Conservation (phyloP, 2,888 invertebrate species). For the Hymenopus coronatus region DNA sequence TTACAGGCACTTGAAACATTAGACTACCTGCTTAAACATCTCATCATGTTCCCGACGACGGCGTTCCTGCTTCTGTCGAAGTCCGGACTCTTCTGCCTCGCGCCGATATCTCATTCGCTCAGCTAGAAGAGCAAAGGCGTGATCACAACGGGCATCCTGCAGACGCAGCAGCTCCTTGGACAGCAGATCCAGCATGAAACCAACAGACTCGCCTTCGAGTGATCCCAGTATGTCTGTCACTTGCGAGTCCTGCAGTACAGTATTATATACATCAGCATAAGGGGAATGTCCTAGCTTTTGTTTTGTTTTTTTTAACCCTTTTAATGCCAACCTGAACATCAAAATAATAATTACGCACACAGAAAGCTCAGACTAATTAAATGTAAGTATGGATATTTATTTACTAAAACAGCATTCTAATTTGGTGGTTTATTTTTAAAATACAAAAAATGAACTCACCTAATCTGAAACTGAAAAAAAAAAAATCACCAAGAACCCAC, state of each 20-base stretch:
- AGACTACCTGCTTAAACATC: slow-evolving; percentile 65
- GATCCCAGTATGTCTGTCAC: slow-evolving; percentile 44
- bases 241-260: background rate
- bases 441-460: too few species aligned
- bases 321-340: too few species aligned
- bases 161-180: slow-evolving; percentile 75
- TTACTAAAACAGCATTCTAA: too few species aligned
- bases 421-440: too few species aligned
- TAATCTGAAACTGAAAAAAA: too few species aligned
- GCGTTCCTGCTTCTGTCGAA: slow-evolving; percentile 71
- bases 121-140: slow-evolving; percentile 74
- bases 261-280: background rate
- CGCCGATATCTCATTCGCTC: slow-evolving; percentile 71
- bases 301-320: too few species aligned
- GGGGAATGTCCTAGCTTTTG: too few species aligned
- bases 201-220: slow-evolving; percentile 69
- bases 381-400: too few species aligned
- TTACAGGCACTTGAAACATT: too few species aligned
- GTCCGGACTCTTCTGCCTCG: slow-evolving; percentile 78
- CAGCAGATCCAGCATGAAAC: slow-evolving; percentile 69
- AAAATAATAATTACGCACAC: too few species aligned
- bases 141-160: slow-evolving; percentile 73
- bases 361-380: too few species aligned
- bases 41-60: slow-evolving; percentile 73
- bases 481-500: too few species aligned